Evolutionary conservation across 2,888 invertebrate genomes (phyloP).

Genomic region (Agrotis segetum): DNA sequence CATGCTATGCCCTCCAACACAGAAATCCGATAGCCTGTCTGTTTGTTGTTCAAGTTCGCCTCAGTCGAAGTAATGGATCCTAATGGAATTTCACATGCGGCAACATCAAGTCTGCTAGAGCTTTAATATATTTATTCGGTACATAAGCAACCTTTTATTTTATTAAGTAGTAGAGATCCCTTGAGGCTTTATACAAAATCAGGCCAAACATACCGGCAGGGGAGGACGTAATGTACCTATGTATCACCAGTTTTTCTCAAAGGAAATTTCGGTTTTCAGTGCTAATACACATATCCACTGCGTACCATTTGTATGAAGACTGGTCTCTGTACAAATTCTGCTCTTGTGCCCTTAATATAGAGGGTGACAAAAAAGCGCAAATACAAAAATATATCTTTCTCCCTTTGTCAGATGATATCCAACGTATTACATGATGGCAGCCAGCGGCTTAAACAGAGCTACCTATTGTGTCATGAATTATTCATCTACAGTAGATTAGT

Average conservation of each 20-base stretch:
- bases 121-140: constrained; percentile 41
- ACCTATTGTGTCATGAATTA: not conserved
- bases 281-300: not conserved
- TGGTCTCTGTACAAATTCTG: not conserved
- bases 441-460: not conserved
- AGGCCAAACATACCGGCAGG: constrained; percentile 7
- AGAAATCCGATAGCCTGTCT: constrained; percentile 45
- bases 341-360: not conserved
- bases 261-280: not conserved
- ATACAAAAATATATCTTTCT: not conserved
- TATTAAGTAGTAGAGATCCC: constrained; percentile 41
- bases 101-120: constrained; percentile 29
- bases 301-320: constrained; percentile 1
- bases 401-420: not conserved
- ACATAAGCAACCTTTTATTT: constrained; percentile 51
- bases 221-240: not conserved
- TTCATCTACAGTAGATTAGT: not conserved
- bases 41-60: constrained; percentile 50
- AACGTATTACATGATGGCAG: not conserved
- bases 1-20: constrained; percentile 20
- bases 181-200: constrained; percentile 35
- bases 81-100: constrained; percentile 55
- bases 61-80: constrained; percentile 44
- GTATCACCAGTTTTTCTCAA: not conserved
- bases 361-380: not conserved